These are phyloP conservation scores for Clarias batrachus DNA, from an alignment of 2,113 vertebrate genomes.

Conservation along the genomic window DNA sequence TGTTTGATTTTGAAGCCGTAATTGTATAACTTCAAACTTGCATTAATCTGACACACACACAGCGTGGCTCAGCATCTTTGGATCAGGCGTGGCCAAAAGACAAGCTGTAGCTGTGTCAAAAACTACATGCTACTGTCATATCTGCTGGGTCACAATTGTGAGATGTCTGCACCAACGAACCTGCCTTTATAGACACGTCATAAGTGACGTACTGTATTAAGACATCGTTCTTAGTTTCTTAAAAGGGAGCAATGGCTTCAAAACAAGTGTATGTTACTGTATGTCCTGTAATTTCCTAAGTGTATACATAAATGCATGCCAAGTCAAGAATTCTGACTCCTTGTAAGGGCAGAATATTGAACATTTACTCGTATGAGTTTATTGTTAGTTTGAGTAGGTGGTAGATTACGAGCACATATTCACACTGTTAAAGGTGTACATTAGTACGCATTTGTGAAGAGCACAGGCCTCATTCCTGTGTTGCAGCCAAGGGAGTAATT, in stretches of 20 bases:
- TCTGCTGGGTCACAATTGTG: background rate
- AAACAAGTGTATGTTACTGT: background rate
- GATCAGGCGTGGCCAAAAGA: background rate
- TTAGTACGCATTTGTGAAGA: background rate
- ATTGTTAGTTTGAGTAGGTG: background rate
- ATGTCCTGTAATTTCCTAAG: background rate
- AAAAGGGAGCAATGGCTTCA: background rate
- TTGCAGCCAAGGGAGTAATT: conserved; percentile 14
- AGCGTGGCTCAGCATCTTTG: conserved; percentile 26
- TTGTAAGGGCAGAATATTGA: background rate
- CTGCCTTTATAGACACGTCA: background rate
- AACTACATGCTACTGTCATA: background rate
- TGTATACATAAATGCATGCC: background rate
- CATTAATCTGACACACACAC: background rate
- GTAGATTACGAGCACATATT: background rate
- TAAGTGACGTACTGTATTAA: too few relatives aligned
- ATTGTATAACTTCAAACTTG: conserved; percentile 18
- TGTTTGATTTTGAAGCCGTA: conserved; percentile 14
- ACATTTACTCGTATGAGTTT: background rate
- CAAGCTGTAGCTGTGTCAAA: background rate
- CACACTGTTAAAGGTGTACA: background rate
- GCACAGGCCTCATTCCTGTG: conserved; percentile 11
- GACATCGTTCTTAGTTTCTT: background rate
- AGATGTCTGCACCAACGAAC: background rate
- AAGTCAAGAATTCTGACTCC: background rate